Percentiles rank a stretch among this genome's conserved stretches.
phyloP scores from a whole-genome alignment of 53 echinoderm and acorn worm species.

The Echinometra lucunter region DNA sequence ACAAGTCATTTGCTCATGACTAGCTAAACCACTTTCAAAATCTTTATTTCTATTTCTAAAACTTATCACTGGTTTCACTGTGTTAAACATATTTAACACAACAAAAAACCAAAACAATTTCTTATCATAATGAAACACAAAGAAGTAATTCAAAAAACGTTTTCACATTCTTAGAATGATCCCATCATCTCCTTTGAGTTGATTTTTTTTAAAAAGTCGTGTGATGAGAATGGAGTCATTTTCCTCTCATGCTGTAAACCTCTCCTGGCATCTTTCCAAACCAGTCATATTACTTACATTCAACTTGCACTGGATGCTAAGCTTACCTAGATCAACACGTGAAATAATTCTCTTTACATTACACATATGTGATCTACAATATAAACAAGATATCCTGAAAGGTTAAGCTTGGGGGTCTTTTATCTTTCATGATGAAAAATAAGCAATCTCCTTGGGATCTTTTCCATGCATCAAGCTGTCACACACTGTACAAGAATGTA shows the following conservation, averaged over 20 bases:
- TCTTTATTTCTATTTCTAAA: too few relatives aligned
- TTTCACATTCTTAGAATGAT: not conserved
- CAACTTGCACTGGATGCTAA: not conserved
- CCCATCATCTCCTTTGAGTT: not conserved
- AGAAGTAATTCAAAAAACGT: not conserved
- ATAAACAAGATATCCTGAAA: not conserved
- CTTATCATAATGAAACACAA: not conserved
- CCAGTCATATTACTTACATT: not conserved
- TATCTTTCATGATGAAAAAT: not conserved
- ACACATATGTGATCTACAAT: not conserved
- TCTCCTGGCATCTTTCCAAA: not conserved
- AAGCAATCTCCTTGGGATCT: not conserved
- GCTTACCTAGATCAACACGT: not conserved
- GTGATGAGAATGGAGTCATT: not conserved
- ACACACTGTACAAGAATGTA: not conserved
- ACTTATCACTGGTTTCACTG: too few relatives aligned
- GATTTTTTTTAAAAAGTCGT: not conserved
- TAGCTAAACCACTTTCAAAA: too few relatives aligned
- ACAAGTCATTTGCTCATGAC: too few relatives aligned
- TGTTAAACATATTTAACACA: not conserved
- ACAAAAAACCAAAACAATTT: not conserved
- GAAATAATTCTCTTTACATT: not conserved
- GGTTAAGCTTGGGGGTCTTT: not conserved
- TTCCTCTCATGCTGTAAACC: not conserved
- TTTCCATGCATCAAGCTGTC: not conserved